Conservation (phyloP, 2,797 vertebrate species). For the Balearica regulorum region DNA sequence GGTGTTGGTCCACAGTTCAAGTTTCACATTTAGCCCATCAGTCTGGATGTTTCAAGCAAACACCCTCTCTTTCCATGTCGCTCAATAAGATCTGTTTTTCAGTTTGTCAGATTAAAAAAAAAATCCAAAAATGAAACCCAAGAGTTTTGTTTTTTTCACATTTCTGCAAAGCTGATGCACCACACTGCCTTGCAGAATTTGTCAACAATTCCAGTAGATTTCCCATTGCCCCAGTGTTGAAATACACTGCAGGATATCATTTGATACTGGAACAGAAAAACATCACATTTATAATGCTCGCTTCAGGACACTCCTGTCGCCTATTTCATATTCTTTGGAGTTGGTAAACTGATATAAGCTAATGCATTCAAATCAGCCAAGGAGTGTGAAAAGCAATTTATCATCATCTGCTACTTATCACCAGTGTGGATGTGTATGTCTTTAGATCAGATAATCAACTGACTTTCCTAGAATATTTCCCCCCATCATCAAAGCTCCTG, state of each 20-base stretch:
- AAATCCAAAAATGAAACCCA: not conserved
- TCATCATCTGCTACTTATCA: not conserved
- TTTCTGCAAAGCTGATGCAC: not conserved
- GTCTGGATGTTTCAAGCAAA: not conserved
- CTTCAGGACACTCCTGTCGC: not conserved
- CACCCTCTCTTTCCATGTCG: not conserved
- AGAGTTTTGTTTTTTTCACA: not conserved
- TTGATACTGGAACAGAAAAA: not conserved
- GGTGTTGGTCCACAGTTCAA: no score
- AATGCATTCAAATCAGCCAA: not conserved
- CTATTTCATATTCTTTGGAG: not conserved
- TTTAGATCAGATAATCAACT: not conserved
- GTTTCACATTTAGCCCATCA: not conserved
- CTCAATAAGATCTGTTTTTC: not conserved
- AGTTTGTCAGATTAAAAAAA: not conserved
- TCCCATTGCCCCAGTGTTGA: not conserved
- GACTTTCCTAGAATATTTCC: not conserved
- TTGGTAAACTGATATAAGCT: not conserved
- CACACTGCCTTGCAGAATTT: not conserved
- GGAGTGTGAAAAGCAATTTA: not conserved
- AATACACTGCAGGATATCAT: not conserved
- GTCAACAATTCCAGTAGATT: not conserved
- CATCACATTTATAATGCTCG: not conserved
- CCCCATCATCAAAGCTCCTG: not conserved
- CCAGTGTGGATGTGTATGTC: not conserved